These are phyloP conservation scores for Yponomeuta plumbellus DNA, from an alignment of 2,888 invertebrate genomes.

Conservation along the genomic window DNA sequence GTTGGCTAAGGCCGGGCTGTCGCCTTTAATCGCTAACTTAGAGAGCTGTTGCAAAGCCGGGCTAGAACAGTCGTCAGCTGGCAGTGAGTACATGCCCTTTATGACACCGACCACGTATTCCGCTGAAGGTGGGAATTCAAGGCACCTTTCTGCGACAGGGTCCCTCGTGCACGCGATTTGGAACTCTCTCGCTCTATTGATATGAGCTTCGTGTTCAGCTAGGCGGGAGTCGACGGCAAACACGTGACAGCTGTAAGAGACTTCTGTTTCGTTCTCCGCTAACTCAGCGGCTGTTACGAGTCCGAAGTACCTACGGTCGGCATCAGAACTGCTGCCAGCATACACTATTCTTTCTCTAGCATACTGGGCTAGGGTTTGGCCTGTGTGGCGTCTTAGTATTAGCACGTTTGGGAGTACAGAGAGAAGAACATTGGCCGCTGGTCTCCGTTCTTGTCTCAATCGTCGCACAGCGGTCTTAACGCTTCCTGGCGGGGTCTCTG, in stretches of 20 bases:
- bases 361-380: conserved; percentile 89
- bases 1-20: conserved; percentile 61
- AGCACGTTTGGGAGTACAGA: conserved; percentile 88
- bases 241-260: conserved; percentile 94
- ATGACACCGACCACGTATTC: conserved; percentile 84
- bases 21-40: conserved; percentile 59
- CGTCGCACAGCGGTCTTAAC: conserved; percentile 92
- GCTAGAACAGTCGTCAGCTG: conserved; percentile 58
- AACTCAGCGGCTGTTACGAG: conserved; percentile 89
- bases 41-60: conserved; percentile 63
- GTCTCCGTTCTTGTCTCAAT: conserved; percentile 91
- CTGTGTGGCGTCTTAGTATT: conserved; percentile 85
- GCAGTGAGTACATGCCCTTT: conserved; percentile 83
- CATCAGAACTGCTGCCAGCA: conserved; percentile 92
- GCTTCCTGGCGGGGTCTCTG: conserved; percentile 84
- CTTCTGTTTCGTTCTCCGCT: conserved; percentile 53
- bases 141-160: conserved; percentile 85
- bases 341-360: conserved; percentile 90
- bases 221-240: conserved; percentile 94
- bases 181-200: conserved; percentile 87
- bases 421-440: conserved; percentile 89
- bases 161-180: conserved; percentile 90
- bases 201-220: conserved; percentile 87
- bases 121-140: conserved; percentile 93
- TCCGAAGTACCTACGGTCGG: conserved; percentile 94